A percentile compares a stretch with the other conserved stretches of the same genome.
Conservation (phyloP, 2,797 vertebrate species). For the Aulostomus chinensis region DNA sequence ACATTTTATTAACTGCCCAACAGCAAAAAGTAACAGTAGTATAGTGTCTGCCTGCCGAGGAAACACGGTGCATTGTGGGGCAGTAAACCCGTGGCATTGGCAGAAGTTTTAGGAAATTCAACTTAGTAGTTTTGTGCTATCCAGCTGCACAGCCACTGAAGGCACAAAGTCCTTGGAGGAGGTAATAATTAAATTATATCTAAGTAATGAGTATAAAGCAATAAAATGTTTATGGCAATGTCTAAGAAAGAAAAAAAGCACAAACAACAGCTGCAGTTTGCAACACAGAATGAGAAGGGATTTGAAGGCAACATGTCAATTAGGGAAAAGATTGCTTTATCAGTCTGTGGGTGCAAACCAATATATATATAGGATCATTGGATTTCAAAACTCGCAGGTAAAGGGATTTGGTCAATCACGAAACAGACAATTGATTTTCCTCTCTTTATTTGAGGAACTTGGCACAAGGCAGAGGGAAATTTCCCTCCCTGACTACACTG, state of each 20-base stretch:
- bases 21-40: too few species aligned
- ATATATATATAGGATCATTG: conserved; percentile 54
- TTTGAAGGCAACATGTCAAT: conserved; percentile 41
- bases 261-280: background rate
- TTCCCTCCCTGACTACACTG: conserved; percentile 35
- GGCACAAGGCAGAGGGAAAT: conserved; percentile 46
- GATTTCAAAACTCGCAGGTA: conserved; percentile 53
- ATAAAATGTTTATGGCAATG: too few species aligned
- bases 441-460: conserved; percentile 63
- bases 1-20: too few species aligned
- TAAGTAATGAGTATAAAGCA: too few species aligned
- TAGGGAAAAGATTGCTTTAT: conserved; percentile 46
- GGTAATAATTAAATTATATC: too few species aligned
- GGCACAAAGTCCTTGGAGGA: too few species aligned
- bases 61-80: too few species aligned
- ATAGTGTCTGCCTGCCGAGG: too few species aligned
- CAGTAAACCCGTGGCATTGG: too few species aligned
- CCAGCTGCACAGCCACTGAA: too few species aligned
- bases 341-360: conserved; percentile 44
- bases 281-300: background rate
- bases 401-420: conserved; percentile 63
- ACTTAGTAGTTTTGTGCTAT: too few species aligned
- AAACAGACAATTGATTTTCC: conserved; percentile 65
- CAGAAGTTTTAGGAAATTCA: too few species aligned
- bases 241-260: background rate